These are phyloP conservation scores for Solen grandis DNA, from an alignment of 1,140 invertebrate genomes.

Conservation along the genomic window DNA sequence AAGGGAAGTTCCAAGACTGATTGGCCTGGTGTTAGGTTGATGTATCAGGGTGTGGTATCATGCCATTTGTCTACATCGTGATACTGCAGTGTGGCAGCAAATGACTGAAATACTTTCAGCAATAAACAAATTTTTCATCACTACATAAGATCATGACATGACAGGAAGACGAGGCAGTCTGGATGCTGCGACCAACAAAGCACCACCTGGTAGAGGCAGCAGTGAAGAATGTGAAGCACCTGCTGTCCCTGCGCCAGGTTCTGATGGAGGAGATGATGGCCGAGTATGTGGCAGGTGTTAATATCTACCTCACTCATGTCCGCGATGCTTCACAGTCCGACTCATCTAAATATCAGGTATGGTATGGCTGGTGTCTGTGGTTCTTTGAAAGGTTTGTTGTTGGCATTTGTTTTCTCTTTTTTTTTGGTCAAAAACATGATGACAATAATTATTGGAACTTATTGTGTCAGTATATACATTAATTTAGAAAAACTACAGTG, in stretches of 20 bases:
- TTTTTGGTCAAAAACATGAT: not conserved
- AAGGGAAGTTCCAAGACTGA: not conserved
- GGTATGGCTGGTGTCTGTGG: not conserved
- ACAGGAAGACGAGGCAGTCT: conserved; percentile 71
- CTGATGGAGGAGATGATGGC: conserved; percentile 71
- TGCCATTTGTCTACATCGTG: not conserved
- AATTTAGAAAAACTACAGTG: too few relatives aligned
- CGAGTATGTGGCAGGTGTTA: conserved; percentile 69
- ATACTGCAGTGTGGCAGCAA: too few relatives aligned
- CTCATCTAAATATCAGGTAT: conserved; percentile 60
- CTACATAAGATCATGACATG: too few relatives aligned
- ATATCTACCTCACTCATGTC: conserved; percentile 67
- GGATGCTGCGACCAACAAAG: conserved; percentile 59
- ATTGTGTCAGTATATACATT: too few relatives aligned
- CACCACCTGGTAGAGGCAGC: conserved; percentile 60
- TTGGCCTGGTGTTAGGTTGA: not conserved
- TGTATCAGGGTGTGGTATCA: not conserved
- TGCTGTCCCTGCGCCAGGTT: conserved; percentile 55
- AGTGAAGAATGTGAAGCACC: conserved; percentile 62
- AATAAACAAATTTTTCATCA: too few relatives aligned
- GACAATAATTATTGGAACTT: too few relatives aligned
- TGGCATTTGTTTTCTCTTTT: not conserved
- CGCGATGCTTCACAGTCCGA: conserved; percentile 61
- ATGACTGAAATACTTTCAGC: too few relatives aligned
- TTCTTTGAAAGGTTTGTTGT: not conserved